phyloP scores from a whole-genome alignment of 2,797 vertebrate genomes.

The Halcyon badia region DNA sequence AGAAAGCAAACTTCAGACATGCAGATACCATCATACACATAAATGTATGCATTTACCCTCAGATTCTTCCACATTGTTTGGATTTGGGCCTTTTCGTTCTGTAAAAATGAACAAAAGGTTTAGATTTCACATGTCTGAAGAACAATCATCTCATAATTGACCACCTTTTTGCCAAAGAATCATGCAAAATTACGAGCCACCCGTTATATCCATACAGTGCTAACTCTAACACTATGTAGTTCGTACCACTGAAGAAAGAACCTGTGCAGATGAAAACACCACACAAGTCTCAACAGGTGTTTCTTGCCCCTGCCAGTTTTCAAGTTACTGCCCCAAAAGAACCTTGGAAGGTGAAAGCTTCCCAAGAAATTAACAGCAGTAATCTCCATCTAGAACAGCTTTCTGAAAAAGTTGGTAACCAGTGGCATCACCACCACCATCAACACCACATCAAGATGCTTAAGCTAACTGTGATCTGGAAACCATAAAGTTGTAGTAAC shows the following conservation, averaged over 20 bases:
- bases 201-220: not conserved
- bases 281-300: not conserved
- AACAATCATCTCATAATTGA: not conserved
- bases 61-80: not conserved
- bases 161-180: not conserved
- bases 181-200: not conserved
- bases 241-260: not conserved
- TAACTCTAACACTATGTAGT: not conserved
- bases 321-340: not conserved
- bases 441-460: not conserved
- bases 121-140: not conserved
- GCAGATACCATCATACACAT: not conserved
- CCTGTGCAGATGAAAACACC: not conserved
- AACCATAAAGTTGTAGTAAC: not conserved
- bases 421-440: not conserved
- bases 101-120: not conserved
- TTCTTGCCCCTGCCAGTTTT: not conserved
- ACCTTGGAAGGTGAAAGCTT: not conserved
- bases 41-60: conserved; percentile 25
- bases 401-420: not conserved
- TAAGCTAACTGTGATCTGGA: not conserved
- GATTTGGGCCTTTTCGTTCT: not conserved
- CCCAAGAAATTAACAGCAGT: not conserved
- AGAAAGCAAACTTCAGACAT: not conserved
- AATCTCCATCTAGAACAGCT: not conserved